Base-by-base conservation (phyloP, 2,797 vertebrate species). In the Euthynnus affinis region DNA sequence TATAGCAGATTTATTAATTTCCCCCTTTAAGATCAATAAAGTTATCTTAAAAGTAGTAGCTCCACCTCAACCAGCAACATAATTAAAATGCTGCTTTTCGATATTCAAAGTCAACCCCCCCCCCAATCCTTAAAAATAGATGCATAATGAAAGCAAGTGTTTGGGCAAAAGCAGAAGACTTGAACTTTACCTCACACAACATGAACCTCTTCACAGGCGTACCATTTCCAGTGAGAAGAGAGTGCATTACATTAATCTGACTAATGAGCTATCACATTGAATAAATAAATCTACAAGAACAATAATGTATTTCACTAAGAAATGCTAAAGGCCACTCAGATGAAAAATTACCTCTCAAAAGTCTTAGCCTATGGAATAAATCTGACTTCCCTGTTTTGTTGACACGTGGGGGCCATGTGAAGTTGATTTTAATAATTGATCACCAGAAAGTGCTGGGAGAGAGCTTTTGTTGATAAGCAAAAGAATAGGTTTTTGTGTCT, bases 261-360 rank as follows among this genome's bases (percentile, higher is more conserved):
- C 94, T 96, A 96, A 95, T 95, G 94, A 95, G 94, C 95, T 95
- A 94, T 95, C 93, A 91, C 95, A 86, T 90, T 88, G 88, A 93
- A 96, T 96, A 95, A 95, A 96, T 96, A 96, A 94, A 95, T 95
- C 90, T 89, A 93, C 90, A 92, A 91, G 92, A 94, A 95, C 93
- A 95, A 95, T 95, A 94, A 95, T 95, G 94, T 95, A 95, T 95
- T 96, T 95, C 95, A 95, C 95, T 95, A 95, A 93, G 92, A 95
- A 95, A 95, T 94, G 95, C 94, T 95, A 95, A 95, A 95, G 94
- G 93, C 90, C 91, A 93, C 92, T 90, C 81, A 85, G 89, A 93
- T 95, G 95, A 96, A 94, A 92, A 95, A 96, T 96, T 76, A 90
- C 94, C 94, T 92, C 91, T 95, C 94, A 92, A 84, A 94, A 94